Percentiles rank a stretch among this genome's conserved stretches.
Conservation (phyloP, 2,113 vertebrate genomes). For the Herpetotheres cachinnans region DNA sequence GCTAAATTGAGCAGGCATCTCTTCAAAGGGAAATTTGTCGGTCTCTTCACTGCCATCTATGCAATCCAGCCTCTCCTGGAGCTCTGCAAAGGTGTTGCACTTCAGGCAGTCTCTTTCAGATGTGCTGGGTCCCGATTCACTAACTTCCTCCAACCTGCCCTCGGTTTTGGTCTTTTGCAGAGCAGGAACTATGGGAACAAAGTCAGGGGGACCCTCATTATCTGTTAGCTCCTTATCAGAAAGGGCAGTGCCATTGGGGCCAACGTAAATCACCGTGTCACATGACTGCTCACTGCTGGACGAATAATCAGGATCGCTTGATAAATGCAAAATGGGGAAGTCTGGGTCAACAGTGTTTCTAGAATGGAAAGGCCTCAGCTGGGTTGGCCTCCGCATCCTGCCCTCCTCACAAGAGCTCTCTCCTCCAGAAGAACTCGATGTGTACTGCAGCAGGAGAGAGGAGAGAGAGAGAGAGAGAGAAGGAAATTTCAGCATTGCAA, state of each 20-base stretch:
- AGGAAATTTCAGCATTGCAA: background rate
- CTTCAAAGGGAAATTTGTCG: constrained; percentile 87
- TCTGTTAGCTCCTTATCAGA: constrained; percentile 96
- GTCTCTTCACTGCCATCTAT: constrained; percentile 97
- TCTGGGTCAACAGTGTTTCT: constrained; percentile 83
- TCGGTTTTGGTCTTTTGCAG: constrained; percentile 84
- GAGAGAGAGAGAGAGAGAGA: background rate
- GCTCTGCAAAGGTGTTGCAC: constrained; percentile 97
- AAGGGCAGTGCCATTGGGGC: constrained; percentile 90
- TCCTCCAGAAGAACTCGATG: constrained; percentile 96
- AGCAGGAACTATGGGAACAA: constrained; percentile 93
- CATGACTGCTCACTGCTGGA: constrained; percentile 99
- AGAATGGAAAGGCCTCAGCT: constrained; percentile 90
- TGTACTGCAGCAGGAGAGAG: constrained; percentile 81
- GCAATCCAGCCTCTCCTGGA: constrained; percentile 94
- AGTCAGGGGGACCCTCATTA: constrained; percentile 95
- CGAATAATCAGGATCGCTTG: constrained; percentile 94
- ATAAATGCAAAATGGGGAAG: constrained; percentile 84
- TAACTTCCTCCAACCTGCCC: constrained; percentile 75
- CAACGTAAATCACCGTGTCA: constrained; percentile 97
- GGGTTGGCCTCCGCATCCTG: constrained; percentile 93
- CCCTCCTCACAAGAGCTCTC: constrained; percentile 98
- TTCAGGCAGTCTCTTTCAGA: constrained; percentile 92
- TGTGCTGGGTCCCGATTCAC: constrained; percentile 65
- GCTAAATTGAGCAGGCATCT: constrained; percentile 74